Conservation (phyloP, 2,888 invertebrate species). For the Unio delphinus region DNA sequence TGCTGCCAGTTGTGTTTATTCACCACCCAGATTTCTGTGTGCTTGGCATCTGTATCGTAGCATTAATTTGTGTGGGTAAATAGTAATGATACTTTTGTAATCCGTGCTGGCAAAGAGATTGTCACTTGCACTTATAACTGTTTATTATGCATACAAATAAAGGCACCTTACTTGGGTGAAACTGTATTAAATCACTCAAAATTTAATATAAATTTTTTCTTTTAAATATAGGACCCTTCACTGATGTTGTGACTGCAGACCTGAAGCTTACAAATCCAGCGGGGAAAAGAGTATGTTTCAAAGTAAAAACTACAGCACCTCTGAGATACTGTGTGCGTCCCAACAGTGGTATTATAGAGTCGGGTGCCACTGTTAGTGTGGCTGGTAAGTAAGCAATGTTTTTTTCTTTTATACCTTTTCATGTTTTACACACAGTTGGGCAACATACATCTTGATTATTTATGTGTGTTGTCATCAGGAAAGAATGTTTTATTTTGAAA, state of each 20-base stretch:
- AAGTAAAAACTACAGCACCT: constrained; percentile 99
- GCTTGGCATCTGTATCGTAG: too few relatives aligned
- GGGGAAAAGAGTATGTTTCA: constrained; percentile 90
- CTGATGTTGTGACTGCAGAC: constrained; percentile 86
- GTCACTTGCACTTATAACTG: too few relatives aligned
- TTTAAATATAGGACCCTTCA: constrained; percentile 83
- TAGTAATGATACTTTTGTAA: too few relatives aligned
- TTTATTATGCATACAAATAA: not conserved
- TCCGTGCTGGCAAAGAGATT: too few relatives aligned
- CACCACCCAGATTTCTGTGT: too few relatives aligned
- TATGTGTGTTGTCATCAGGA: not conserved
- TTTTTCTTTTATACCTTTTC: constrained; percentile 50
- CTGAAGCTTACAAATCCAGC: constrained; percentile 92
- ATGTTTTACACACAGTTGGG: not conserved
- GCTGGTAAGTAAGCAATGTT: constrained; percentile 79
- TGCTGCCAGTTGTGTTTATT: too few relatives aligned
- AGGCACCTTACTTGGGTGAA: not conserved
- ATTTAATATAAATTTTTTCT: constrained; percentile 7
- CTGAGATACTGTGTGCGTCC: constrained; percentile 99
- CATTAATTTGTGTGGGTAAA: too few relatives aligned
- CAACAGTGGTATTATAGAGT: constrained; percentile 90
- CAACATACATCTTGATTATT: not conserved
- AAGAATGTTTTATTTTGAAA: not conserved
- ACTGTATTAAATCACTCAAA: not conserved
- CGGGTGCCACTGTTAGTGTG: constrained; percentile 84